These are phyloP conservation scores for Dipodomys merriami DNA, from an alignment of 2,113 vertebrate genomes.

Conservation along the genomic window DNA sequence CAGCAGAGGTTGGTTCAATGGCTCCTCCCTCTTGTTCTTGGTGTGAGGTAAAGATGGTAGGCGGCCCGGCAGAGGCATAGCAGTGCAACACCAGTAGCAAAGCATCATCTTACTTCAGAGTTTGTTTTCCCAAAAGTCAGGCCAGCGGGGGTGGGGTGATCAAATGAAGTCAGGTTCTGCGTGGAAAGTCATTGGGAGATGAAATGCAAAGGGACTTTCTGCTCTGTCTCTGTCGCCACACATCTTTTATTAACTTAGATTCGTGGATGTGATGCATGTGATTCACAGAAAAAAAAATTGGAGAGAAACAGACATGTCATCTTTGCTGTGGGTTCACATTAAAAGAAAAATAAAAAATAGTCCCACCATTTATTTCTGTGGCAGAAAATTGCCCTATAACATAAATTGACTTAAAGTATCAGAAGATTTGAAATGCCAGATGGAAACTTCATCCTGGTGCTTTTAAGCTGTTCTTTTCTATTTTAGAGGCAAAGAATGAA, in stretches of 20 bases:
- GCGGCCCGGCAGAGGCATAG: not conserved
- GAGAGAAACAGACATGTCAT: not conserved
- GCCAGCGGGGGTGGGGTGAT: not conserved
- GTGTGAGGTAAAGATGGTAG: too few relatives aligned
- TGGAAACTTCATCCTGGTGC: constrained; percentile 51
- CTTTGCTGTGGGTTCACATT: constrained; percentile 12
- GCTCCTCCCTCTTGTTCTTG: not conserved
- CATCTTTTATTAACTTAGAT: not conserved
- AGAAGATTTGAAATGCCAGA: constrained; percentile 71
- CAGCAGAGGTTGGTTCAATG: not conserved
- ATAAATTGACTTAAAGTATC: constrained; percentile 70
- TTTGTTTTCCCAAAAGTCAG: not conserved
- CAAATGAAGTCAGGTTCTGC: too few relatives aligned
- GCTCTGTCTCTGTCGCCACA: not conserved
- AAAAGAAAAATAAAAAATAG: constrained; percentile 30
- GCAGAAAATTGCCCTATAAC: constrained; percentile 65
- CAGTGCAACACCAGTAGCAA: not conserved
- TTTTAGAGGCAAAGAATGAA: constrained; percentile 48
- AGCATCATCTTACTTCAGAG: not conserved
- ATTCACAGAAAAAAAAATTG: not conserved
- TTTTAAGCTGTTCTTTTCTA: constrained; percentile 64
- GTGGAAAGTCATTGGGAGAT: not conserved
- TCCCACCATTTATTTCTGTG: constrained; percentile 55
- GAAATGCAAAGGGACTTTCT: fast-evolving
- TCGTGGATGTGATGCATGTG: not conserved